Evolutionary conservation across 1,140 invertebrate genomes (phyloP), one percentile per base, ranked within the genome.

Genomic region (Drosophila ohnishii): DNA sequence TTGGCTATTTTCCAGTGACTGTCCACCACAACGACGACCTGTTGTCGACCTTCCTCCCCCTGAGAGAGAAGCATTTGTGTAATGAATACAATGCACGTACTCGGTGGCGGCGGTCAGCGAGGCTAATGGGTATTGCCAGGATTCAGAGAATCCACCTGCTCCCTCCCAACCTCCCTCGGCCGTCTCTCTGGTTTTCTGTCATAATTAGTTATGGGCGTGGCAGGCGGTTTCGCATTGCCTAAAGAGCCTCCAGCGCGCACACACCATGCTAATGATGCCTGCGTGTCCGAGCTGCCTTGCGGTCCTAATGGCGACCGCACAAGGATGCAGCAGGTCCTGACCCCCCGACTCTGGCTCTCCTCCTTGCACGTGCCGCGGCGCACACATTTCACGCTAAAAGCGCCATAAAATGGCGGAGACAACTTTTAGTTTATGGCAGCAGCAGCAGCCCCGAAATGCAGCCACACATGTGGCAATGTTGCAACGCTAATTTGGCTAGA

Each of bases 131-230:
- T 44, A 50, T 30, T 32, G 40, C 58, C 58, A 48, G 32, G 35
- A 67, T 47, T 55, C 39, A 13, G 39, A 48, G 32, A 25, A 62
- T 47, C 48, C 39, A 13, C 34, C 45, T 19, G n/a, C 34, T 8
- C 37, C 44, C 47, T 9, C 0, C 14, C n/a, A 9, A 28, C 25
- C 25, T 28, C 5, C 22, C 19, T 14, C 34, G 10, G 40, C n/a
- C 25, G 2, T 22, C 22, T 6, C 32, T 32, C 30, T 10, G 11
- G 62, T 11, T 40, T 32, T 67, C 47, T 48, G 80, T 57, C 61
- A 75, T 79, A 84, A 82, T 84, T 82, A 82, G 80, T 79, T 79
- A 78, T 67, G 76, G 76, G 62, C 76, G 80, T 75, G 61, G 39
- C 62, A 53, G 67, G 63, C 48, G 65, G 65, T 84, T 58, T 80